phyloP scores from a whole-genome alignment of 2,113 vertebrate genomes.

The Hypanus sabinus region DNA sequence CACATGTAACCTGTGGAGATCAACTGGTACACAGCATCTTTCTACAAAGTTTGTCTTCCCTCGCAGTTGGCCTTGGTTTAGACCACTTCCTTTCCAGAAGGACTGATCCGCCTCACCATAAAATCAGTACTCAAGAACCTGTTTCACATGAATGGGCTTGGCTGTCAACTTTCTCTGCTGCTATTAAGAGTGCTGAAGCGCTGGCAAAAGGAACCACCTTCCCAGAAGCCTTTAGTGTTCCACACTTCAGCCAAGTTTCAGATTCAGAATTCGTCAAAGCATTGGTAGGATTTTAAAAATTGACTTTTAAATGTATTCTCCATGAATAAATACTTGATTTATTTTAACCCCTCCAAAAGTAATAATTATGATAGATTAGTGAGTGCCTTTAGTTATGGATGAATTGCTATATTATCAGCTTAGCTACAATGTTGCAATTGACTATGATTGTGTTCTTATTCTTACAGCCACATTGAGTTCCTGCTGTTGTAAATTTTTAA shows the following conservation, averaged over 20 bases:
- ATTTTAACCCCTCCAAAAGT: background rate
- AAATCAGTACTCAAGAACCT: slow-evolving; percentile 40
- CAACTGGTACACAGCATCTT: slow-evolving; percentile 68
- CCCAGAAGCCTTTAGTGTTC: slow-evolving; percentile 59
- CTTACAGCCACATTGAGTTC: background rate
- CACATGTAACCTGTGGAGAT: slow-evolving; percentile 59
- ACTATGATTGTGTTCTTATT: too few species aligned
- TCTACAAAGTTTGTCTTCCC: slow-evolving; percentile 62
- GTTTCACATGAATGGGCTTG: slow-evolving; percentile 61
- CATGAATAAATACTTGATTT: background rate
- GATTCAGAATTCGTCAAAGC: slow-evolving; percentile 47
- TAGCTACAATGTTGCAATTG: background rate
- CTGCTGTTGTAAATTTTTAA: too few species aligned
- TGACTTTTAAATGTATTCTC: background rate
- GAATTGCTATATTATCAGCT: background rate
- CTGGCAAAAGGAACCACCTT: slow-evolving; percentile 59
- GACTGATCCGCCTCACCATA: slow-evolving; percentile 57
- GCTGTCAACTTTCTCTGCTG: slow-evolving; percentile 59
- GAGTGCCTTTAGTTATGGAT: background rate
- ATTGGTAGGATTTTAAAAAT: slow-evolving; percentile 49
- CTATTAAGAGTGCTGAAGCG: slow-evolving; percentile 64
- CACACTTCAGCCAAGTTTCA: slow-evolving; percentile 50
- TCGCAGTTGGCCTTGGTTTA: slow-evolving; percentile 59
- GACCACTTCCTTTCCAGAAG: slow-evolving; percentile 58
- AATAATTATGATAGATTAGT: background rate